These are phyloP conservation scores for Mystacornis crossleyi DNA, from an alignment of 2,113 vertebrate species.

Conservation along the genomic window DNA sequence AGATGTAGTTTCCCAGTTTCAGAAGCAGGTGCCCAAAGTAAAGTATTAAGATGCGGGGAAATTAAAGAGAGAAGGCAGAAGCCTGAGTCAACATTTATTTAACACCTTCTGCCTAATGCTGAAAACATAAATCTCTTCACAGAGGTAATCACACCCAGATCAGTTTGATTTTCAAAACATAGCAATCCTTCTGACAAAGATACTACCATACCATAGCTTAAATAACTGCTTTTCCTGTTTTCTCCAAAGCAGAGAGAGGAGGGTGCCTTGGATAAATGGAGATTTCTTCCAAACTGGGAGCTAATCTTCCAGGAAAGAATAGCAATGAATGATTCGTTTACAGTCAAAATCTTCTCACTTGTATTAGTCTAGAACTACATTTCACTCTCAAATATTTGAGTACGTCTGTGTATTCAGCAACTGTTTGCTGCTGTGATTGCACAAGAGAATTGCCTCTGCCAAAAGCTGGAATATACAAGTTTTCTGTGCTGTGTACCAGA, in stretches of 20 bases:
- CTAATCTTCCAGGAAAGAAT: background rate
- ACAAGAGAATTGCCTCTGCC: background rate
- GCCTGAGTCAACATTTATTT: conserved; percentile 5
- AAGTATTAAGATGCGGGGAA: conserved; percentile 11
- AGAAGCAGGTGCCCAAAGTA: background rate
- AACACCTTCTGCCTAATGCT: background rate
- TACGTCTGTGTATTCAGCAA: background rate
- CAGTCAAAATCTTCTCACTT: background rate
- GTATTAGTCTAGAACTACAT: background rate
- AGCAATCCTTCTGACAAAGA: background rate
- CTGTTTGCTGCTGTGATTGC: background rate
- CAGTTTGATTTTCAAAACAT: background rate
- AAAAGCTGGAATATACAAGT: background rate
- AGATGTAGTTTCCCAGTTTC: background rate
- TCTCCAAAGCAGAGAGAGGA: background rate
- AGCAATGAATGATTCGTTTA: background rate
- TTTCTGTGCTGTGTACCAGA: background rate
- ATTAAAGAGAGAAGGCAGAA: conserved; percentile 22
- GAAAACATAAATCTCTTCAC: background rate
- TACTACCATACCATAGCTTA: background rate
- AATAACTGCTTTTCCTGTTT: background rate
- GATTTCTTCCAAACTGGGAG: background rate
- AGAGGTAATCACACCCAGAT: background rate
- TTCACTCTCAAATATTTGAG: background rate
- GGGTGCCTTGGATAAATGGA: background rate